Evolutionary conservation across 2,888 invertebrate genomes (phyloP).

Genomic region (Lasius platythorax): DNA sequence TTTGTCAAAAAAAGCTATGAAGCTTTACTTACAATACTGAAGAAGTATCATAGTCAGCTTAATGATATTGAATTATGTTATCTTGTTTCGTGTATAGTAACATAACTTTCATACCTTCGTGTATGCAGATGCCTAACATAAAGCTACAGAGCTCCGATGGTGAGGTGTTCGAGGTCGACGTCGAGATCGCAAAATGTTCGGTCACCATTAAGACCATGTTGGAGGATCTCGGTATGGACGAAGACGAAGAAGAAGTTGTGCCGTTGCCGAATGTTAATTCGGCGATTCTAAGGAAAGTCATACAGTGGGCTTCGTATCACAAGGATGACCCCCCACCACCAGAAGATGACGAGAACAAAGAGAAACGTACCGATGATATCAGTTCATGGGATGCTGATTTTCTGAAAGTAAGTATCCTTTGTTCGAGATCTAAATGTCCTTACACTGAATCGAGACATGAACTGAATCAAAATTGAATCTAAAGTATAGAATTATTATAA

Average conservation of each 20-base stretch:
- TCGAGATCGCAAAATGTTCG: constrained; percentile 98
- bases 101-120: neutral
- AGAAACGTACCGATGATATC: constrained; percentile 99
- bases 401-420: constrained; percentile 89
- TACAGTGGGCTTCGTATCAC: constrained; percentile 97
- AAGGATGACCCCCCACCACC: constrained; percentile 98
- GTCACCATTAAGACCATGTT: constrained; percentile 99
- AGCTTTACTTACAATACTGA: neutral
- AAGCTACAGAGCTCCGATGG: constrained; percentile 98
- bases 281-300: constrained; percentile 97
- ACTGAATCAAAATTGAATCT: no score
- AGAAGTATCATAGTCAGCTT: neutral
- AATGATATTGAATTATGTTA: neutral
- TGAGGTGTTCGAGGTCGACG: constrained; percentile 98
- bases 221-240: constrained; percentile 96
- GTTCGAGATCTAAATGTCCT: neutral
- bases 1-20: neutral
- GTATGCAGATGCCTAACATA: constrained; percentile 94
- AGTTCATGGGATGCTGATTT: constrained; percentile 99
- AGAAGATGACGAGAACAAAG: constrained; percentile 98
- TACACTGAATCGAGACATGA: neutral
- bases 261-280: constrained; percentile 99
- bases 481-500: neutral
- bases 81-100: neutral
- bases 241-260: constrained; percentile 97